Evolutionary conservation across 2,888 invertebrate species (phyloP).

Genomic region (Elaeidobius kamerunicus): DNA sequence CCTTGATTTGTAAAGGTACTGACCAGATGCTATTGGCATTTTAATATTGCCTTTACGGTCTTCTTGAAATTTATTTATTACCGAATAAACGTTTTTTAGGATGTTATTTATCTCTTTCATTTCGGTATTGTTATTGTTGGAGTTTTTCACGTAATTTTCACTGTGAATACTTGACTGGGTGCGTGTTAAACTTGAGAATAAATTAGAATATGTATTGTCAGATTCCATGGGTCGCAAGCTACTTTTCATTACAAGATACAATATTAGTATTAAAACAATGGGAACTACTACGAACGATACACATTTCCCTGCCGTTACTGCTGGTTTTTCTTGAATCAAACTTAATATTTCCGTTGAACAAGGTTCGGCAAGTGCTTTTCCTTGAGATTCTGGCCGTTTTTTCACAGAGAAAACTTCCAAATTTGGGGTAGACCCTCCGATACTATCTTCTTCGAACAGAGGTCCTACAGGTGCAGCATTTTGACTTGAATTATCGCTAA

Average conservation of each 20-base stretch:
- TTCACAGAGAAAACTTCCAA: slow-evolving; percentile 22
- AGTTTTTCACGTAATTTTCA: slow-evolving; percentile 1
- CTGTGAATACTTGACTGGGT: background rate
- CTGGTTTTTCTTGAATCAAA: background rate
- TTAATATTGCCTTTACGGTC: slow-evolving; percentile 4
- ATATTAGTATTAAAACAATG: slow-evolving; percentile 3
- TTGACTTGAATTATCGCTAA: slow-evolving; percentile 8
- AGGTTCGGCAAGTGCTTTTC: background rate
- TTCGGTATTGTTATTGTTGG: background rate
- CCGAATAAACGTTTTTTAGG: slow-evolving; percentile 11
- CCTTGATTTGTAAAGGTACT: slow-evolving; percentile 12
- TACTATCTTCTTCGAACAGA: slow-evolving; percentile 16
- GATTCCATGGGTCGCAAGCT: background rate
- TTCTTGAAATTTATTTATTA: slow-evolving; percentile 19
- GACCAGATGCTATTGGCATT: slow-evolving; percentile 8
- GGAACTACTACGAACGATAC: slow-evolving; percentile 8
- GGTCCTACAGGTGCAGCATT: slow-evolving; percentile 12
- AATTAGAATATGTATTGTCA: background rate
- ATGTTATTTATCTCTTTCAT: slow-evolving; percentile 11
- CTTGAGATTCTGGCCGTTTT: slow-evolving; percentile 2
- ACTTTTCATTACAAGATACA: slow-evolving; percentile 18
- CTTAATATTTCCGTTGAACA: background rate
- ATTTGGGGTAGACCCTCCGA: slow-evolving; percentile 8
- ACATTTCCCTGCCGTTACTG: slow-evolving; percentile 8
- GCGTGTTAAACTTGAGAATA: slow-evolving; percentile 9